Conservation (phyloP, 2,113 vertebrate species). For the Willisornis vidua region DNA sequence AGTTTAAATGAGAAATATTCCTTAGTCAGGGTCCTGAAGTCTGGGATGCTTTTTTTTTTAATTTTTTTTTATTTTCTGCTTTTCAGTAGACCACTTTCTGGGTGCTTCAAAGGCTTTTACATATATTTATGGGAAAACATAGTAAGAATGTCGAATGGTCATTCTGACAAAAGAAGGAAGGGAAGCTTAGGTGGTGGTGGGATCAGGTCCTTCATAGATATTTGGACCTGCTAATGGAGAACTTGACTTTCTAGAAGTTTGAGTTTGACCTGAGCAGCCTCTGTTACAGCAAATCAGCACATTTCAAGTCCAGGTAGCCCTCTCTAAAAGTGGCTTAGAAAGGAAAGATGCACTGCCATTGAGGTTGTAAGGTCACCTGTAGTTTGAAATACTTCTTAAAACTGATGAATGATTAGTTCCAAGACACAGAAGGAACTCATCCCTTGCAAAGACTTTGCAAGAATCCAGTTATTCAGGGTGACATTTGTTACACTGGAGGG, state of each 20-base stretch:
- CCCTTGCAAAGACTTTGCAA: not conserved
- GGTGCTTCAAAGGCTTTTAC: not conserved
- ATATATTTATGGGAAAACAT: not conserved
- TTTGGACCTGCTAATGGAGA: not conserved
- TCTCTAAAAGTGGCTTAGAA: not conserved
- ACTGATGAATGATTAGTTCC: not conserved
- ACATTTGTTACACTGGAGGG: not conserved
- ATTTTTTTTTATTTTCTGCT: not conserved
- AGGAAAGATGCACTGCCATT: not conserved
- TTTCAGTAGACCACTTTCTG: not conserved
- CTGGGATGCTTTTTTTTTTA: not conserved
- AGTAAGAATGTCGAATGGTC: not conserved
- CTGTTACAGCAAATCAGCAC: not conserved
- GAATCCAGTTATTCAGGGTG: not conserved
- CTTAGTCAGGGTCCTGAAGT: not conserved
- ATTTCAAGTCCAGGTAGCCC: not conserved
- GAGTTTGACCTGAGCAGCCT: not conserved
- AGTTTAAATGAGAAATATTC: not conserved
- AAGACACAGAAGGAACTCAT: not conserved
- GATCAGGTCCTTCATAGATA: not conserved
- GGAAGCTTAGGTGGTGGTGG: not conserved
- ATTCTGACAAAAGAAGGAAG: not conserved
- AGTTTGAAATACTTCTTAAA: not conserved
- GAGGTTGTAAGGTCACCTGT: not conserved
- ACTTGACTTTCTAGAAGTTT: not conserved